Evolutionary conservation across 2,888 invertebrate species (phyloP), one percentile per base, ranked within the genome.

Genomic region (Drosophila koepferae): DNA sequence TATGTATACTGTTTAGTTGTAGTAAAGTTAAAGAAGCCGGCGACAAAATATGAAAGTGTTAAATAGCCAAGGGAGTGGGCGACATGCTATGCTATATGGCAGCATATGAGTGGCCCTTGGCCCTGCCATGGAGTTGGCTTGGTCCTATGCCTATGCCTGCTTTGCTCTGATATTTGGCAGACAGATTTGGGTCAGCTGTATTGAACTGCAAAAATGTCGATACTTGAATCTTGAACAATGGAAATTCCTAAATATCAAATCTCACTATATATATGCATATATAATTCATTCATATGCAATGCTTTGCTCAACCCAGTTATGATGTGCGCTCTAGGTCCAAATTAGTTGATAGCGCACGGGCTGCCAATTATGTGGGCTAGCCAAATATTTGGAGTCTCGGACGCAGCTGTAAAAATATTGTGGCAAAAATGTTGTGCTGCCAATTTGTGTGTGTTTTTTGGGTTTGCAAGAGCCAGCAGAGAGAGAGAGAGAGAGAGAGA

Each of bases 21-120:
- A 59, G 80, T 66, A 68, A 81, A 82, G 86, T 83, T 86, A 85
- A 83, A 83, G 86, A 83, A 84, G 78, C 83, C 78, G 82, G 80
- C 80, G 75, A 77, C 74, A 71, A 85, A 86, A 86, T 84, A 80
- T 79, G 80, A 86, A 86, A 87, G 86, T 86, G 86, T 86, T 86
- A 86, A 86, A 87, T 86, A 73, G 81, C 74, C 75, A 74, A 62
- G 72, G 68, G 73, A 73, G 56, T 34, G 67, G 34, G 34, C 38
- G 18, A 28, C 51, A 31, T 44, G 28, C 20, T 51, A n/a, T 54
- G 55, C 43, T 14, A 55, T 55, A 18, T 40, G 48, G 38, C 38
- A 59, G 36, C 46, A 14, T 40, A 38, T 38, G 38, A 60, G 40
- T 43, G 43, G 51, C 49, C 20, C 44, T 20, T 51, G 43, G 43